Evolutionary conservation across 1,140 invertebrate genomes (phyloP), one percentile per base, ranked within the genome.

Genomic region (Holcopasites calliopsidis): DNA sequence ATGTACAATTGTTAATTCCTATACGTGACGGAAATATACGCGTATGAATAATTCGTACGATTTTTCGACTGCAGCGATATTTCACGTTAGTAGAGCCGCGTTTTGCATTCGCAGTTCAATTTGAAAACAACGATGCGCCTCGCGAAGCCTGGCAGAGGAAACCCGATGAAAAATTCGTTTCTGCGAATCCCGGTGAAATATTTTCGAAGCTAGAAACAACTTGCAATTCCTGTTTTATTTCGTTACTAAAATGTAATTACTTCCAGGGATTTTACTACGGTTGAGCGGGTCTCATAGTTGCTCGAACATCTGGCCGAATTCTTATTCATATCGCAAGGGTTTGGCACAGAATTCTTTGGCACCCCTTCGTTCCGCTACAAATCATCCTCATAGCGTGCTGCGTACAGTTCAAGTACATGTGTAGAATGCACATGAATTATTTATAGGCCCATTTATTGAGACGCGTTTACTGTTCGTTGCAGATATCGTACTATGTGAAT

Each of bases 61-160:
- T 52, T 52, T 66, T 38, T 2, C 16, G 11, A 5, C 13, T 49
- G n/a, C n/a, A n/a, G n/a, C n/a, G n/a, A n/a, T n/a, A 49, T 62
- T 54, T 68, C 11, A 26, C 35, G 23, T 2, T 0, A 10, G 26
- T 38, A 21, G 23, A 8, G 44, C 1, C 5, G 5, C 21, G 6
- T 68, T 68, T 54, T 40, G 64, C 49, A 54, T 40, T 54, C 40
- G 49, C n/a, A n/a, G n/a, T 66, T 54, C 40, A 18, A n/a, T 54
- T 54, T 68, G 28, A 54, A 40, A 68, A n/a, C 64, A 54, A 68
- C 8, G 35, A 40, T 13, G 0, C 23, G 33, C 10, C 18, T 54
- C 28, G 8, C 13, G n/a, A n/a, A n/a, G n/a, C n/a, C n/a, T n/a
- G n/a, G n/a, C n/a, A n/a, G n/a, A n/a, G n/a, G n/a, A n/a, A n/a